phyloP scores from a whole-genome alignment of 2,797 vertebrate genomes.

The Sarcophilus harrisii region DNA sequence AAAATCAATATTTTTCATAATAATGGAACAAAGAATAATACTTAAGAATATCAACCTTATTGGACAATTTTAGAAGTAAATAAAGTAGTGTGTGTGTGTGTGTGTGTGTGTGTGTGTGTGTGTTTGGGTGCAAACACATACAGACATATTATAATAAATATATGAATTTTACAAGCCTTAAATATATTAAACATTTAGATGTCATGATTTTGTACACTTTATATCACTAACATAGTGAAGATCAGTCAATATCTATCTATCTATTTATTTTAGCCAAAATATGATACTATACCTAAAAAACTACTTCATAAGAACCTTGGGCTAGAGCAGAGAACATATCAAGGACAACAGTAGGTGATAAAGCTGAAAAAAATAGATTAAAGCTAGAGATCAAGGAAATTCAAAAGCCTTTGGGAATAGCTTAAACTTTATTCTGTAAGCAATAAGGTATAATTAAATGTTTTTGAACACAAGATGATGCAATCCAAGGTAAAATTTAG shows the following conservation, averaged over 20 bases:
- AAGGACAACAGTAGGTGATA: background rate
- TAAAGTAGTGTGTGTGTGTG: no score
- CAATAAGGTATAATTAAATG: background rate
- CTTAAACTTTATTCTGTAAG: background rate
- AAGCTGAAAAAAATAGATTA: background rate
- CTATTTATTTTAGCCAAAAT: background rate
- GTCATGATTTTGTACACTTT: background rate
- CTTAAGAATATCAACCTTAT: background rate
- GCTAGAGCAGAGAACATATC: background rate
- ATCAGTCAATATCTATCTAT: background rate
- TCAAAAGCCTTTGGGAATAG: background rate
- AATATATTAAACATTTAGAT: background rate
- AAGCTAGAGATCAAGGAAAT: background rate
- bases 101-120: background rate
- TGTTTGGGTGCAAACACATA: background rate
- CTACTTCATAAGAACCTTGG: background rate
- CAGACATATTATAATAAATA: background rate
- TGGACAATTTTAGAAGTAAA: background rate
- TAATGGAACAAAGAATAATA: background rate
- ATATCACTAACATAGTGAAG: background rate
- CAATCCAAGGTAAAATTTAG: background rate
- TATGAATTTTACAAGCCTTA: background rate
- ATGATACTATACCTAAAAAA: background rate
- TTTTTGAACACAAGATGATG: background rate
- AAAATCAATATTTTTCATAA: background rate